Percentiles rank a stretch among this genome's conserved stretches.
Evolutionary conservation across 2,888 invertebrate genomes (phyloP).

Genomic region (Gymnocheta viridis): DNA sequence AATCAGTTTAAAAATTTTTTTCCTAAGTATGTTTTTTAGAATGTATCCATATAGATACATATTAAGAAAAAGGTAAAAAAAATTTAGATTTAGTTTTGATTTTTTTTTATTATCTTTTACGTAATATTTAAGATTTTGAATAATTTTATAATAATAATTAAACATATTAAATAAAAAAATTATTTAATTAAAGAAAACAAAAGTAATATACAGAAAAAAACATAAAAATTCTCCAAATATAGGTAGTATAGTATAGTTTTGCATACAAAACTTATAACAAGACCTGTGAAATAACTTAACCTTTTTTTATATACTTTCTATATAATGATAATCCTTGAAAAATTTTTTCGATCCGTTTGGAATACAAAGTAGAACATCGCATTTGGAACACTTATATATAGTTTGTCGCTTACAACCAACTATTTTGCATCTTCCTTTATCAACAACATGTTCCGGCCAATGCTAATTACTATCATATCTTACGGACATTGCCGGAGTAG

Average conservation of each 20-base stretch:
- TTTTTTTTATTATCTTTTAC: no score
- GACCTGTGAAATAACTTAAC: no score
- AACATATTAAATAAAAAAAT: no score
- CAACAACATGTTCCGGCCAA: no score
- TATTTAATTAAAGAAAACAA: no score
- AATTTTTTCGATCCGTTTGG: conserved; percentile 32
- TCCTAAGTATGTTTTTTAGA: conserved; percentile 32
- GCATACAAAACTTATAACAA: no score
- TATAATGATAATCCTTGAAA: not conserved
- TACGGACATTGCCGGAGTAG: not conserved
- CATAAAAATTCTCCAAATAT: no score
- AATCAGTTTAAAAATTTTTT: conserved; percentile 10
- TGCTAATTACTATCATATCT: conserved; percentile 14
- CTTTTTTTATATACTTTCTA: no score
- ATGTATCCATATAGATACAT: conserved; percentile 36
- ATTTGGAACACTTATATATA: conserved; percentile 25
- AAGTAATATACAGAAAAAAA: no score
- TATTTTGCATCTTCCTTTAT: conserved; percentile 22
- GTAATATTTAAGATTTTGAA: no score
- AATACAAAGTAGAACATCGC: conserved; percentile 27
- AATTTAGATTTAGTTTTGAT: not conserved
- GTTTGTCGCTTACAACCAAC: conserved; percentile 17
- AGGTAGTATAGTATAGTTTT: no score
- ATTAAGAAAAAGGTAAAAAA: not conserved
- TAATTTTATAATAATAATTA: no score